A percentile compares a stretch with the other conserved stretches of the same genome.
These are phyloP conservation scores for Habropoda laboriosa DNA, from an alignment of 1,140 invertebrate species.

Conservation along the genomic window DNA sequence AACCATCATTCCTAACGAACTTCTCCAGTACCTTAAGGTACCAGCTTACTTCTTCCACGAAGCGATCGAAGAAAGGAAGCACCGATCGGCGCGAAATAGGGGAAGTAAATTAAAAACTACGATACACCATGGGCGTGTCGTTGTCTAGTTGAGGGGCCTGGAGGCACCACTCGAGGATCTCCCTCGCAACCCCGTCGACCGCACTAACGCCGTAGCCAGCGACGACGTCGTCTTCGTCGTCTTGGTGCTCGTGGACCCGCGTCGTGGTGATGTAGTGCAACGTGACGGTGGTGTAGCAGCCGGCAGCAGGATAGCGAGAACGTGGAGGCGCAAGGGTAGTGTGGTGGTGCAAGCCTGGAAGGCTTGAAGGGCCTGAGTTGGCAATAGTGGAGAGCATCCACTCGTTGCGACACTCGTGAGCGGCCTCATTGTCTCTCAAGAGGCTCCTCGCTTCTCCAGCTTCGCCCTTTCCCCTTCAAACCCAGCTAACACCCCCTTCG, in stretches of 20 bases:
- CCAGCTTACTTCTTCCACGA: too few species aligned
- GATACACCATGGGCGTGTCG: slow-evolving; percentile 55
- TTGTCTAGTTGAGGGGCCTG: slow-evolving; percentile 37
- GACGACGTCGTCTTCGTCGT: slow-evolving; percentile 40
- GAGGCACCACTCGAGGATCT: slow-evolving; percentile 37
- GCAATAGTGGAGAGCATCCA: slow-evolving; percentile 81
- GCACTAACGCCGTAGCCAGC: slow-evolving; percentile 41
- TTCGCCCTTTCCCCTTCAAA: slow-evolving; percentile 54
- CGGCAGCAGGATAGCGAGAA: slow-evolving; percentile 63
- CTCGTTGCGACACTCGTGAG: slow-evolving; percentile 81
- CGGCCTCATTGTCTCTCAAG: slow-evolving; percentile 82
- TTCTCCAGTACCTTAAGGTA: too few species aligned
- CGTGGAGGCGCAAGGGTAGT: slow-evolving; percentile 22
- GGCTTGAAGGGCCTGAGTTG: slow-evolving; percentile 81
- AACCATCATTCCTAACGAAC: too few species aligned
- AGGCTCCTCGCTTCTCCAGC: slow-evolving; percentile 72
- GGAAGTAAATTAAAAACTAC: slow-evolving; percentile 61
- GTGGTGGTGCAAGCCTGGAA: slow-evolving; percentile 66
- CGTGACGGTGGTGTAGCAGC: slow-evolving; percentile 67
- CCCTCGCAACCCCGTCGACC: slow-evolving; percentile 30
- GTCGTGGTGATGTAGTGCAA: slow-evolving; percentile 69
- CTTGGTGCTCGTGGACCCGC: slow-evolving; percentile 55
- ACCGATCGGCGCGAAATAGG: neutral
- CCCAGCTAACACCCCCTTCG: slow-evolving; percentile 42
- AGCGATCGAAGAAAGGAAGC: neutral